Evolutionary conservation across 2,888 invertebrate species (phyloP), one percentile per base, ranked within the genome.

Genomic region (Agonopterix heracliana): DNA sequence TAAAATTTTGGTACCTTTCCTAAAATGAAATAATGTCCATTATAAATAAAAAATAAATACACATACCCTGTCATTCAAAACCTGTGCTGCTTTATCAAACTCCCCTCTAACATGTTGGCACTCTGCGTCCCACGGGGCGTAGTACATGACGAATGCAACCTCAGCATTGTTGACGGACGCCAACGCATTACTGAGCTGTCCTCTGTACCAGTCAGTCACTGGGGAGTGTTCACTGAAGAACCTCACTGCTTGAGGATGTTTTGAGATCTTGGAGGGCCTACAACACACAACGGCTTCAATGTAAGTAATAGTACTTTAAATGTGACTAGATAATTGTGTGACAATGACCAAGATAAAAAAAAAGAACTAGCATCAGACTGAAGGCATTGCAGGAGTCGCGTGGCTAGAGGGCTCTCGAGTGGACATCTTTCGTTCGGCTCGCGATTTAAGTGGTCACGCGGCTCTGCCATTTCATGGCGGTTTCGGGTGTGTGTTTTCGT

Each of bases 101-200:
- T 96, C 94, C 51, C 90, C 81, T 48, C 93, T 89, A 0, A 94
- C 92, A 67, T 90, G 89, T 71, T 95, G 94, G 61, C 95, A 95
- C 70, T 96, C 94, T 0, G 96, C 94, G 88, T 96, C 96, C 98
- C 98, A 98, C 0, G 98, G 96, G 8, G 97, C 97, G 86, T 98
- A 98, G 76, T 96, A 97, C 93, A 97, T 96, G 17, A 97, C 91
- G 79, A 98, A 93, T 38, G 96, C 92, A 4, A 96, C 81, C 76
- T 97, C 97, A 2, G 92, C 91, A 36, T 88, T 74, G 4, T 91
- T 85, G 0, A 94, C 90, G 51, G 90, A 76, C 10, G 90, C 81
- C 10, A 92, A 83, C 34, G 94, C 92, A 57, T 89, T 89, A 45
- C 89, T 89, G 44, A 96, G 82, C 63, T 95, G 92, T 1, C 96